A percentile compares a stretch with the other conserved stretches of the same genome.
Conservation (phyloP, 2,888 invertebrate genomes). For the Platycheirus albimanus region DNA sequence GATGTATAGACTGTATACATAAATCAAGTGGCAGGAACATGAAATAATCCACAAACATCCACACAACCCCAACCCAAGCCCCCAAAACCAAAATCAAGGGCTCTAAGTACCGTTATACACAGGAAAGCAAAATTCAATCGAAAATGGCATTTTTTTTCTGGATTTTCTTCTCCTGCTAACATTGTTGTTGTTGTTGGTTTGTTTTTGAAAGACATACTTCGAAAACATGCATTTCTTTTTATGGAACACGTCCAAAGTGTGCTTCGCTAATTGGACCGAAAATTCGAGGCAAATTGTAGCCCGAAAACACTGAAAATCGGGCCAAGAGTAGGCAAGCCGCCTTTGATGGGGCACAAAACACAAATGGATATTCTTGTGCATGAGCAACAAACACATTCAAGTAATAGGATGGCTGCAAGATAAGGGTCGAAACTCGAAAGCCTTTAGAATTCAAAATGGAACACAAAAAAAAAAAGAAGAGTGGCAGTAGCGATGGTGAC, state of each 20-base stretch:
- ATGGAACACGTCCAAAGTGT: constrained; percentile 45
- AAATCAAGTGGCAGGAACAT: constrained; percentile 28
- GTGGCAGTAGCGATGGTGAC: neutral
- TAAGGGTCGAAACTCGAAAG: constrained; percentile 30
- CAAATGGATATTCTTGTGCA: constrained; percentile 13
- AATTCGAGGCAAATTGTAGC: constrained; percentile 51
- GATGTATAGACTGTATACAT: too few species aligned
- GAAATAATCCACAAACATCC: constrained; percentile 1
- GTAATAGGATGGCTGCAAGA: constrained; percentile 23
- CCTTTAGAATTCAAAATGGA: constrained; percentile 9
- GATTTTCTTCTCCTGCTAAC: constrained; percentile 5
- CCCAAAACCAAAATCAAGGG: constrained; percentile 10
- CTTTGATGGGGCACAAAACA: constrained; percentile 13
- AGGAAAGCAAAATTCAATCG: constrained; percentile 32
- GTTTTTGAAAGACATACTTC: neutral
- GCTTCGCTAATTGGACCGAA: constrained; percentile 57
- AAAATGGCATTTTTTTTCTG: constrained; percentile 31
- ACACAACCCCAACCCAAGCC: too few species aligned
- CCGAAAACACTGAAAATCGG: constrained; percentile 49
- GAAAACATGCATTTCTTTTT: constrained; percentile 33
- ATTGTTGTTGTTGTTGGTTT: too few species aligned
- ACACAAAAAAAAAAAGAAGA: too few species aligned
- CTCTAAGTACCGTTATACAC: constrained; percentile 22
- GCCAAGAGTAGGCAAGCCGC: constrained; percentile 43
- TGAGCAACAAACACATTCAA: constrained; percentile 17